Percentiles rank a stretch among this genome's conserved stretches.
phyloP scores from a whole-genome alignment of 2,113 vertebrate genomes.

The Tautogolabrus adspersus region DNA sequence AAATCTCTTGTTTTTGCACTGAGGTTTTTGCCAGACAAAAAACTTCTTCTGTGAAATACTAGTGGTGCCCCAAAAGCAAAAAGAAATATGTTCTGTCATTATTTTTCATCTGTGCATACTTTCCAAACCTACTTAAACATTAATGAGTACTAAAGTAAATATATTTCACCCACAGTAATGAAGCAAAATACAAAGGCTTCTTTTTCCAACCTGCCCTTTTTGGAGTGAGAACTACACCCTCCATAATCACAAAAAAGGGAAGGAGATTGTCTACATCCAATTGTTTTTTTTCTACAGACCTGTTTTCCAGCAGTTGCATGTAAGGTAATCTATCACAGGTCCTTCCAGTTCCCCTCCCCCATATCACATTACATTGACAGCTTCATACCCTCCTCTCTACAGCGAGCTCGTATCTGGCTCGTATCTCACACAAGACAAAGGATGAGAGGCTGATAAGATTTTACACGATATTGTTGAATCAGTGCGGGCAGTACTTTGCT shows the following conservation, averaged over 20 bases:
- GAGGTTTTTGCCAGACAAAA: not conserved
- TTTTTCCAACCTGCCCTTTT: constrained; percentile 10
- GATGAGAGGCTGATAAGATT: constrained; percentile 65
- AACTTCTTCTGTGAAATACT: constrained; percentile 24
- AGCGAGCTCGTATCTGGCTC: constrained; percentile 23
- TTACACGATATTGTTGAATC: constrained; percentile 22
- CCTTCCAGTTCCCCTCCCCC: constrained; percentile 68
- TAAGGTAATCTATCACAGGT: constrained; percentile 67
- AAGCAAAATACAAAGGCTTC: not conserved
- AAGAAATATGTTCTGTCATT: not conserved
- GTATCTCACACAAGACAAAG: constrained; percentile 63
- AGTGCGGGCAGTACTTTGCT: not conserved
- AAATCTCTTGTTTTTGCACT: not conserved
- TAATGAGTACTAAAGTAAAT: constrained; percentile 11
- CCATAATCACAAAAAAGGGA: constrained; percentile 3
- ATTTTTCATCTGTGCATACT: constrained; percentile 25
- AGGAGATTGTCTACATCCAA: constrained; percentile 21
- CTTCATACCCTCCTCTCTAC: constrained; percentile 56
- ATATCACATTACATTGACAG: constrained; percentile 60
- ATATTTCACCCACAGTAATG: not conserved
- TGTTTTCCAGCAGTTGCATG: constrained; percentile 33
- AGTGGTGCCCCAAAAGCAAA: constrained; percentile 8
- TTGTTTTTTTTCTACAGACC: constrained; percentile 38
- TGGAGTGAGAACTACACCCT: not conserved
- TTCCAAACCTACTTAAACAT: constrained; percentile 22